Evolutionary conservation across 2,888 invertebrate species (phyloP), one percentile per base, ranked within the genome.

Genomic region (Cantharis rustica): DNA sequence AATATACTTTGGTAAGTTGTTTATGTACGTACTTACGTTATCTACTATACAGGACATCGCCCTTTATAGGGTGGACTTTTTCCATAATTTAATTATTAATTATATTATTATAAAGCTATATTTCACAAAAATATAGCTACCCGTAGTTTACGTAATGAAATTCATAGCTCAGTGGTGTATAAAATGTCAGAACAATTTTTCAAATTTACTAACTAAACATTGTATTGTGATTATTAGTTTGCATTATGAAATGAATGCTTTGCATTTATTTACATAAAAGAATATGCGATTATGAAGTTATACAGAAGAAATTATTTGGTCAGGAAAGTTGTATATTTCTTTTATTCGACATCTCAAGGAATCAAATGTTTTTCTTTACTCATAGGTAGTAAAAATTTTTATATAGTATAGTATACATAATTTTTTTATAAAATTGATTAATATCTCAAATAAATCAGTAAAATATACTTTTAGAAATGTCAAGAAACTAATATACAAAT

Each of bases 401-500:
- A 7, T n/a, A n/a, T n/a, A n/a, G 4, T 47, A n/a, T 31, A 31
- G n/a, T 7, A n/a, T n/a, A n/a, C n/a, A n/a, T n/a, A n/a, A n/a
- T 9, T 47, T n/a, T 47, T 47, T 47, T n/a, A 47, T 47, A 9
- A 5, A 47, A 47, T n/a, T 47, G 47, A 47, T 47, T 47, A 47
- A 47, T 47, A 47, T 47, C n/a, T 47, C n/a, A 4, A 47, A 47
- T 47, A 47, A 66, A 66, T 66, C 64, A n/a, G 17, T 20, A 66
- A n/a, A n/a, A 66, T 66, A 20, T 66, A 66, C 64, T 66, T 66
- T 20, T 66, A 10, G 17, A 66, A 20, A 66, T n/a, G 64, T 11
- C 64, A 66, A 20, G 64, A 17, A 20, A 20, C 20, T 23, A 66
- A 71, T 72, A 71, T 63, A 75, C 71, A 71, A 75, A 75, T 75